Percentiles rank a stretch among this genome's conserved stretches.
phyloP scores from a whole-genome alignment of 2,113 vertebrate species.

The Meriones unguiculatus region DNA sequence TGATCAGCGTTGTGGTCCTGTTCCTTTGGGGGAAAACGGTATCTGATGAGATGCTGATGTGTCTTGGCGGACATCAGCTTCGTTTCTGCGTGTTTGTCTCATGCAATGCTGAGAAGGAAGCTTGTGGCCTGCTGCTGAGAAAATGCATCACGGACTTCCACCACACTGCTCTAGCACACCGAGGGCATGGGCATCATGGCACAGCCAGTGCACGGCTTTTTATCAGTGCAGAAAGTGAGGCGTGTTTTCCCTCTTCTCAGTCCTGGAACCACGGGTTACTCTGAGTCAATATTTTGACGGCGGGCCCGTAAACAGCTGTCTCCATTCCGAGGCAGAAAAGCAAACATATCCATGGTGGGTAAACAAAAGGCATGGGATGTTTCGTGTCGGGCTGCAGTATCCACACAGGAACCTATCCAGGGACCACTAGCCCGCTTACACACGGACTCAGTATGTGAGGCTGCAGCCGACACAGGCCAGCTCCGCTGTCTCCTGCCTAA shows the following conservation, averaged over 20 bases:
- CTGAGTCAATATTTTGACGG: slow-evolving; percentile 67
- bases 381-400: neutral
- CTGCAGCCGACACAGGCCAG: accelerated
- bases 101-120: neutral
- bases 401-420: neutral
- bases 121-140: accelerated
- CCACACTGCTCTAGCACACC: accelerated
- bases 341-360: slow-evolving; percentile 42
- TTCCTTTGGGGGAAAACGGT: neutral
- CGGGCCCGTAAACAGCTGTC: slow-evolving; percentile 52
- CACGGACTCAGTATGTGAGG: accelerated
- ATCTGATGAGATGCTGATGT: neutral
- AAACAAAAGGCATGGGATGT: neutral
- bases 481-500: too few species aligned
- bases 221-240: neutral
- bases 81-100: neutral
- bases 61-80: neutral
- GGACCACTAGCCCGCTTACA: neutral
- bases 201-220: neutral
- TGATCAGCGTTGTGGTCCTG: slow-evolving; percentile 1
- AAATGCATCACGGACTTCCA: accelerated
- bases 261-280: neutral
- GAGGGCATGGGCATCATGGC: accelerated
- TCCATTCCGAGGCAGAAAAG: slow-evolving; percentile 53
- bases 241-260: neutral